phyloP scores from a whole-genome alignment of 2,113 vertebrate species.

The Leiothrix lutea region DNA sequence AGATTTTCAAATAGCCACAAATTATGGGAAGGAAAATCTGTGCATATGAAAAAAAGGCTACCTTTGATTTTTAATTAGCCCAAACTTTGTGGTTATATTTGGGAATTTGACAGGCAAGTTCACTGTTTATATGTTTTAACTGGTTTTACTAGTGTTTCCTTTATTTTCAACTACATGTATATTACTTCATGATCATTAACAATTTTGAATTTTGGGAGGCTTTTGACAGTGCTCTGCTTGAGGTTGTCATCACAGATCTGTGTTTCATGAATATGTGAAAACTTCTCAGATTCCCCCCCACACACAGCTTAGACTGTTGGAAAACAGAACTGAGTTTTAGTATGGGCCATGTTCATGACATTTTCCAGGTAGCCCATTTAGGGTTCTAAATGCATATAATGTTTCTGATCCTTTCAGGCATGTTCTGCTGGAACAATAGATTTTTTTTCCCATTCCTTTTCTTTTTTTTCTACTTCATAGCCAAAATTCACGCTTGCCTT shows the following conservation, averaged over 20 bases:
- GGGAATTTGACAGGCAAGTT: background rate
- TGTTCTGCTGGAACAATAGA: background rate
- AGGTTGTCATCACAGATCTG: background rate
- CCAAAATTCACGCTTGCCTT: background rate
- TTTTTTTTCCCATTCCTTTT: background rate
- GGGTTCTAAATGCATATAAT: background rate
- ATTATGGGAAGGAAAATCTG: background rate
- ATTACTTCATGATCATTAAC: background rate
- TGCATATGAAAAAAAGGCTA: background rate
- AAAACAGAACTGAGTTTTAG: background rate
- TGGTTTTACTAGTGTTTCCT: background rate
- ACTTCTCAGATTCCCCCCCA: background rate
- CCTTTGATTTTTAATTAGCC: background rate
- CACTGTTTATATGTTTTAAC: background rate
- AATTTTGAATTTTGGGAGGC: background rate
- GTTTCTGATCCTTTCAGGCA: background rate
- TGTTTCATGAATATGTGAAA: background rate
- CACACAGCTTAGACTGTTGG: background rate
- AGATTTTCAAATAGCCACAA: background rate
- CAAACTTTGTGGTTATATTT: background rate
- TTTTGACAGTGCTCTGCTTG: background rate
- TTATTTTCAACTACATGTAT: background rate
- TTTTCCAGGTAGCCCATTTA: background rate
- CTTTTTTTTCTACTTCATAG: background rate
- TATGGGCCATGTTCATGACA: background rate